phyloP scores from a whole-genome alignment of 1,140 invertebrate genomes.

The Pseudomyrmex cubaensis region DNA sequence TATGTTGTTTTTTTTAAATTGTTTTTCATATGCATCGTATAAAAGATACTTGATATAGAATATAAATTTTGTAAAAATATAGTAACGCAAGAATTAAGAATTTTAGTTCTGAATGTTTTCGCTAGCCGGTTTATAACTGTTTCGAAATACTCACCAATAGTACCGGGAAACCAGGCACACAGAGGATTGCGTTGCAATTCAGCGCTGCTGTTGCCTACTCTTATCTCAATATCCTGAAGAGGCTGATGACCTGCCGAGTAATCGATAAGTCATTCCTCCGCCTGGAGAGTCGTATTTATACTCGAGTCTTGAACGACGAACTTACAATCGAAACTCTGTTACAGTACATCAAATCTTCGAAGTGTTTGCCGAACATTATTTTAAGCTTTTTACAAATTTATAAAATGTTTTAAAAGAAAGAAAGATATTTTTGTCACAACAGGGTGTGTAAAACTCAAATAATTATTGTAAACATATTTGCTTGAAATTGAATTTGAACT shows the following conservation, averaged over 20 bases:
- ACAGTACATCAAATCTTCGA: not conserved
- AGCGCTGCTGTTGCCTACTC: constrained; percentile 95
- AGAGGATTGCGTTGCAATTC: constrained; percentile 94
- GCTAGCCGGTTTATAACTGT: constrained; percentile 6
- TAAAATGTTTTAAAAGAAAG: not conserved
- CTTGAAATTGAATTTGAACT: not conserved
- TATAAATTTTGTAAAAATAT: not conserved
- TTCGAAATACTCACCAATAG: constrained; percentile 88
- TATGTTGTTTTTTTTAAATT: not conserved
- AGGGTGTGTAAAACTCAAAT: not conserved
- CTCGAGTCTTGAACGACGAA: not conserved
- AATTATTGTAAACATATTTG: not conserved
- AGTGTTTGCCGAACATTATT: not conserved
- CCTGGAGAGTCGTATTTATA: not conserved
- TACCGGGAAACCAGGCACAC: constrained; percentile 96
- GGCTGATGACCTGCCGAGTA: constrained; percentile 91
- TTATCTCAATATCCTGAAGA: constrained; percentile 95
- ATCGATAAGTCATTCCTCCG: constrained; percentile 49
- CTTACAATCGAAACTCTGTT: not conserved
- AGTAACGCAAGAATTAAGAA: not conserved
- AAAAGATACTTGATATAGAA: too few species aligned
- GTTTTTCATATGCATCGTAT: not conserved
- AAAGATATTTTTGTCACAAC: not conserved
- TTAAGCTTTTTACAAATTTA: not conserved
- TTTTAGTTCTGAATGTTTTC: constrained; percentile 9